A percentile compares a stretch with the other conserved stretches of the same genome.
Evolutionary conservation across 1,140 invertebrate genomes (phyloP).

Genomic region (Melanaphis sacchari): DNA sequence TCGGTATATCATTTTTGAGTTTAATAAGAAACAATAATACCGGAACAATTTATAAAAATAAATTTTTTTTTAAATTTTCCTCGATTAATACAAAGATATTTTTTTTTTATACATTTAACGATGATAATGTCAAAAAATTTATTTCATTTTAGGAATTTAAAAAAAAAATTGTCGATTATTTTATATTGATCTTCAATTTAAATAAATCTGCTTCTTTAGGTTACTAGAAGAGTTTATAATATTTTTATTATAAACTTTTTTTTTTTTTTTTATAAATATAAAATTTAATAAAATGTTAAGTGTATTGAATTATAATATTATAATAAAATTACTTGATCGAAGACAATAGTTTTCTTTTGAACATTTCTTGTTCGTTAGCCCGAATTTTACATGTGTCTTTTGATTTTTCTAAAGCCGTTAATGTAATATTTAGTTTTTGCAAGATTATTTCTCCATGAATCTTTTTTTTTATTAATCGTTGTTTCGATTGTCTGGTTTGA

Average conservation of each 20-base stretch:
- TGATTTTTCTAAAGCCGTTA: background rate
- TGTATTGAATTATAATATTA: background rate
- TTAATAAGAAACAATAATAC: background rate
- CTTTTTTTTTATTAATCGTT: background rate
- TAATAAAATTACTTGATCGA: conserved; percentile 17
- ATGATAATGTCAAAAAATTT: background rate
- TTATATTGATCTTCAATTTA: background rate
- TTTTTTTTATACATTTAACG: background rate
- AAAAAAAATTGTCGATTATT: too few relatives aligned
- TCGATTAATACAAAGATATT: background rate
- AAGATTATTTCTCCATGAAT: background rate
- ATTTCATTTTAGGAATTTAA: background rate
- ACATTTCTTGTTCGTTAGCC: background rate
- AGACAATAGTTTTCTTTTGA: background rate
- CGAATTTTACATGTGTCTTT: background rate
- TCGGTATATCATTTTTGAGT: background rate
- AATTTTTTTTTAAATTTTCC: background rate
- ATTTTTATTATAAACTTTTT: too few relatives aligned
- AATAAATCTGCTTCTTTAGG: background rate
- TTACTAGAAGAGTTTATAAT: background rate
- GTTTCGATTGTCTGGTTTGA: background rate
- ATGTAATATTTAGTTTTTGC: background rate
- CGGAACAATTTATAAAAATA: background rate
- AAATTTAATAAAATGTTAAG: background rate
- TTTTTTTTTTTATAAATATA: background rate